Evolutionary conservation across 2,888 invertebrate genomes (phyloP).

Genomic region (Polyploca ridens): DNA sequence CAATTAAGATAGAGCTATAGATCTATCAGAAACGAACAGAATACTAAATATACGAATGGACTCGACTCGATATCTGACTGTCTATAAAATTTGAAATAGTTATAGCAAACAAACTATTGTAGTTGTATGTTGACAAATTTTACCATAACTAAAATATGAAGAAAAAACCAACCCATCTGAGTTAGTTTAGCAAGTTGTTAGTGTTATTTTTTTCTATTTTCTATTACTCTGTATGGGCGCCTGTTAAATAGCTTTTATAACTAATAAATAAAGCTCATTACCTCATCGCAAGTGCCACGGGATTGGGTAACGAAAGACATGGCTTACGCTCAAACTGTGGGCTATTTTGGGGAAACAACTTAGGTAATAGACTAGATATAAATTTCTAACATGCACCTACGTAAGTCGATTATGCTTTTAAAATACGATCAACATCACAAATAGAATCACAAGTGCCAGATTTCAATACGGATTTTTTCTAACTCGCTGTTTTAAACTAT

Average conservation of each 20-base stretch:
- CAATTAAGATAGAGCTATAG: no score
- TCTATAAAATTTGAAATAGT: no score
- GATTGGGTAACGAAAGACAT: constrained; percentile 44
- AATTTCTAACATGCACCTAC: constrained; percentile 15
- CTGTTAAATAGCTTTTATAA: constrained; percentile 30
- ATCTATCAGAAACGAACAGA: no score
- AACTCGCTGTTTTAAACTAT: constrained; percentile 1
- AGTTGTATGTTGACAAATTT: no score
- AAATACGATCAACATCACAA: constrained; percentile 11
- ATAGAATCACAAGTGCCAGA: constrained; percentile 13
- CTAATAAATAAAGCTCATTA: constrained; percentile 41
- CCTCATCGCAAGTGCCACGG: constrained; percentile 39
- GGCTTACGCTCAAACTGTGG: constrained; percentile 41
- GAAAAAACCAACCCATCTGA: no score
- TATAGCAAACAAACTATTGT: no score
- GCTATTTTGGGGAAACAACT: constrained; percentile 47
- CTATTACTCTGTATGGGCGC: constrained; percentile 5
- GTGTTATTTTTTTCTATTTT: background rate
- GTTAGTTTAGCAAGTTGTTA: no score
- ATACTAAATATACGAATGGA: no score
- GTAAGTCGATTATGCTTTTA: constrained; percentile 13
- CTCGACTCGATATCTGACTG: no score
- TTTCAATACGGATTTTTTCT: background rate
- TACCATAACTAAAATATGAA: no score
- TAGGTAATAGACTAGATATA: constrained; percentile 21